Evolutionary conservation across 1,140 invertebrate species (phyloP).

Genomic region (Ridgeia piscesae): DNA sequence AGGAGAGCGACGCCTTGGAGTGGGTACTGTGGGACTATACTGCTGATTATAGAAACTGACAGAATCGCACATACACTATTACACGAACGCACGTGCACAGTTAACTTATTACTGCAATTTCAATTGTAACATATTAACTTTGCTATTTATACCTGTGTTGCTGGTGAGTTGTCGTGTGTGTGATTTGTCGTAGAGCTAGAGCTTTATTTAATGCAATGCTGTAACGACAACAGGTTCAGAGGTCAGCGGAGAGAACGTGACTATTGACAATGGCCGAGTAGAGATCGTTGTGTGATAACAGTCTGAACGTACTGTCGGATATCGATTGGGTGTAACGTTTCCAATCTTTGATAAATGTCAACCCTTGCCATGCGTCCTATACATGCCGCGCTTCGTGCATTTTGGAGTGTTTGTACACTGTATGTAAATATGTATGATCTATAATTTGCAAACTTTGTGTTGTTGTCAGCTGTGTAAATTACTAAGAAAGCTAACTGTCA

Average conservation of each 20-base stretch:
- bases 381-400: neutral
- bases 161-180: neutral
- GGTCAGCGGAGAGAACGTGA: neutral
- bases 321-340: neutral
- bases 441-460: neutral
- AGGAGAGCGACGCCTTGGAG: neutral
- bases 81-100: neutral
- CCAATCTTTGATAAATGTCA: neutral
- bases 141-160: neutral
- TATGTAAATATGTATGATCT: slow-evolving; percentile 2
- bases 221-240: neutral
- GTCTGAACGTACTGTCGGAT: neutral
- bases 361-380: neutral
- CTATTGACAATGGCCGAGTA: neutral
- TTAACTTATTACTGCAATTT: neutral
- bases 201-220: neutral
- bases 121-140: neutral
- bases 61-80: neutral
- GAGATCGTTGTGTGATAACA: neutral
- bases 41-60: neutral
- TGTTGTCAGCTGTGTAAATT: neutral
- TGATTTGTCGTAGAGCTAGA: neutral
- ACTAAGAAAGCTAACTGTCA: neutral
- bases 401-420: neutral
- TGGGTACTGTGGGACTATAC: neutral